phyloP scores from a whole-genome alignment of 2,113 vertebrate species.

The Thymallus thymallus region DNA sequence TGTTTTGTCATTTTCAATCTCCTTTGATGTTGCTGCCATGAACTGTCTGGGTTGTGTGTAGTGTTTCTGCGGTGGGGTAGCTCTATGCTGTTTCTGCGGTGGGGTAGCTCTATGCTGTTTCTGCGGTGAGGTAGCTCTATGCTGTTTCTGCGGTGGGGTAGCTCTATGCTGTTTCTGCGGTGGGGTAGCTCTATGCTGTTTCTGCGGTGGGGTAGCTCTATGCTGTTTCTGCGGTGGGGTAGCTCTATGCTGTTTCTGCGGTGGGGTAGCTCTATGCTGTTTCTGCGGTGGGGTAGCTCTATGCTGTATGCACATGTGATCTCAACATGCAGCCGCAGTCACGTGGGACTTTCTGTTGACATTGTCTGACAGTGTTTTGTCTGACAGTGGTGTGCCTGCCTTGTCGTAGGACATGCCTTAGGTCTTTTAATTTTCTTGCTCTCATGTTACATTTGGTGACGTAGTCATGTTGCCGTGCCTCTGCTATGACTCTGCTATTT shows the following conservation, averaged over 20 bases:
- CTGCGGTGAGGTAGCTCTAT: conserved; percentile 10
- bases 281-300: not conserved
- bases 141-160: too few relatives aligned
- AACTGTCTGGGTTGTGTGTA: conserved; percentile 9
- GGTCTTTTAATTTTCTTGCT: not conserved
- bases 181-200: not conserved
- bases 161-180: conserved; percentile 12
- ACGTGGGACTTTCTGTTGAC: not conserved
- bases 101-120: too few relatives aligned
- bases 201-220: not conserved
- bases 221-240: not conserved
- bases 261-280: too few relatives aligned
- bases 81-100: too few relatives aligned
- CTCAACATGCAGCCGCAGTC: not conserved
- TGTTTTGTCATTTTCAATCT: conserved; percentile 6
- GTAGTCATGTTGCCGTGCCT: not conserved
- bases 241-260: not conserved
- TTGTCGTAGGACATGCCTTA: not conserved
- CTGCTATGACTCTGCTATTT: too few relatives aligned
- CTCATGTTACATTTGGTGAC: not conserved
- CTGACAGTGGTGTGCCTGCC: not conserved
- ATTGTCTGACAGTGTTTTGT: not conserved
- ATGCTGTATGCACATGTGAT: not conserved
- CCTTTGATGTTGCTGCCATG: conserved; percentile 15
- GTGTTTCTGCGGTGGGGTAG: too few relatives aligned